Evolutionary conservation across 1,140 invertebrate genomes (phyloP), one percentile per base, ranked within the genome.

Genomic region (Protaetia brevitarsis): DNA sequence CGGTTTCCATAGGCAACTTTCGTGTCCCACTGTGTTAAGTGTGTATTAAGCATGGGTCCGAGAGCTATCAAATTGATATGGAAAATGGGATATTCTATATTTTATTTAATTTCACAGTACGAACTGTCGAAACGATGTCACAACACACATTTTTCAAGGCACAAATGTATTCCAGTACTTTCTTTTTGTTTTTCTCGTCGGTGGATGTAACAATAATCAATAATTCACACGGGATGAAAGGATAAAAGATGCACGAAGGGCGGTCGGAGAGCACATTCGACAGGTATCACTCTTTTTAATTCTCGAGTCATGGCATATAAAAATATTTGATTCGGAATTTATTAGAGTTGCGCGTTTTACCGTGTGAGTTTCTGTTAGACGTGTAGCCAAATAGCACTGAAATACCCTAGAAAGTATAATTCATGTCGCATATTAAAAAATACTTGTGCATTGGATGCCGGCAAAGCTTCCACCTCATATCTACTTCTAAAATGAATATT

Each of bases 131-230:
- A 71, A 71, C 65, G 63, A 74, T 71, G 64, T 75, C 69, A 71
- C 73, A 66, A 73, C 71, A 74, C 69, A 71, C 70, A 68, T 73
- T 31, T 60, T 71, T 51, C 69, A 76, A 76, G 74, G 74, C 74
- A 76, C 74, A 70, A 71, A 69, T 76, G 74, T 76, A 76, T 76
- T 74, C 70, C 73, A 76, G 73, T 76, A 76, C 71, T 73, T 70
- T 69, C 69, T 45, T 45, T 16, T 51, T 51, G 19, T 51, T 51
- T 51, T 23, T 10, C 4, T 51, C 26, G 21, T 37, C 3, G 26
- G 26, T 51, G 21, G 2, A 1, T 41, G 13, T 16, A 41, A n/a
- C 8, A 34, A n/a, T 34, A 34, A n/a, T 34, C 31, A 34, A 11
- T n/a, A n/a, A n/a, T n/a, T n/a, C n/a, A n/a, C n/a, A 34, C 31